Evolutionary conservation across 2,113 vertebrate genomes (phyloP), one percentile per base, ranked within the genome.

Genomic region (Pelodiscus sinensis): DNA sequence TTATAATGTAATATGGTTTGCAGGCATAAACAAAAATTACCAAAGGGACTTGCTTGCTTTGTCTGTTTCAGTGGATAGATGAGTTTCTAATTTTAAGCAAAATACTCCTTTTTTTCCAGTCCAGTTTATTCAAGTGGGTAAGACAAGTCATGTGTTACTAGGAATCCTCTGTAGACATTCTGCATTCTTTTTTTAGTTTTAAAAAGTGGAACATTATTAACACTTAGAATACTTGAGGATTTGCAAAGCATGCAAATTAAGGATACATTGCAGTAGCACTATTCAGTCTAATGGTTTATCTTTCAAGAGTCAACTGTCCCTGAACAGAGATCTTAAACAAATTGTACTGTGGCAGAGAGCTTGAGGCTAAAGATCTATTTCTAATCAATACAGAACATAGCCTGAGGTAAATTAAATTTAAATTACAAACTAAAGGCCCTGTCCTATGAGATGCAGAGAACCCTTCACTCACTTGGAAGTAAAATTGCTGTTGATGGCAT

Each of bases 21-120:
- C 88, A 92, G 84, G 71, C 94, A 79, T 87, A 92, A 92, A 57
- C 79, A 94, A 62, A 73, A 90, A 84, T 89, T 88, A 97, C 94
- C 62, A 88, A 4, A 6, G 92, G 92, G 91, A 87, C 55, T 89
- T 95, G 83, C 27, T 93, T 96, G 73, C 85, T 97, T 96, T 96
- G 89, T 96, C 92, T 97, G 75, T 96, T 97, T 97, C 80, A 93
- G 44, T 81, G 82, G 91, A 38, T 91, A 96, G 89, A 94, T 96
- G 89, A 90, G 80, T 95, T 85, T 94, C 84, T 94, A 86, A 89
- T 97, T 81, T 86, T 87, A 92, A 83, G n/a, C 29, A 71, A 90
- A 79, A 94, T 65, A 1, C 19, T 86, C 11, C 5, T 91, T 90
- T 94, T 86, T 89, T 97, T 97, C 73, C 81, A 96, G 80, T 86